Conservation (phyloP, 53 echinoderm and acorn worm genomes). For the Glandiceps talaboti region DNA sequence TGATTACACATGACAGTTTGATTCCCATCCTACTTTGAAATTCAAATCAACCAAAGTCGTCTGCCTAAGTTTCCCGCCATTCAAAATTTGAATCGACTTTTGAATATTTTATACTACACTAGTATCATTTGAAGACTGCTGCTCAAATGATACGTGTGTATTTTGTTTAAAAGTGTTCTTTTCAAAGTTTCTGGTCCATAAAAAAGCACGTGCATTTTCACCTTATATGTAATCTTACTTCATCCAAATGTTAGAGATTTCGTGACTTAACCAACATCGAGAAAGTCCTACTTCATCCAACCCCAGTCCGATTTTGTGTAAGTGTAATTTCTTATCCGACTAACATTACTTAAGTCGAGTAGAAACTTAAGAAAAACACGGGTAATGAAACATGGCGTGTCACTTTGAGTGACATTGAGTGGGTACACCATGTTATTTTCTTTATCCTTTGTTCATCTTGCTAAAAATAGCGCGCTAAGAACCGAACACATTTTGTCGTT, state of each 20-base stretch:
- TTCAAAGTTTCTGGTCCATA: too few species aligned
- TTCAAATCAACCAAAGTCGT: not conserved
- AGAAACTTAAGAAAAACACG: not conserved
- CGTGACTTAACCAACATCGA: too few species aligned
- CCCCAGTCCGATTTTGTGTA: too few species aligned
- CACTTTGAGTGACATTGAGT: not conserved
- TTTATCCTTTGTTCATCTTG: not conserved
- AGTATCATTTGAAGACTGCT: too few species aligned
- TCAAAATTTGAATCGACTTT: not conserved
- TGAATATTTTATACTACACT: not conserved
- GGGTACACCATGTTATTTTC: not conserved
- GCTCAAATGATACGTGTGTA: too few species aligned
- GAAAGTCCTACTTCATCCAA: too few species aligned
- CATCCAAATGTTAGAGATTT: too few species aligned
- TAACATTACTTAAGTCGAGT: not conserved
- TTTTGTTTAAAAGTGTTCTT: too few species aligned
- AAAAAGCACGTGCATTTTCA: too few species aligned
- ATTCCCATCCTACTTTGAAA: not conserved
- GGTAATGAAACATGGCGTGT: not conserved
- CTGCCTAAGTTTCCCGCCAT: not conserved
- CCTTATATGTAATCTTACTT: too few species aligned
- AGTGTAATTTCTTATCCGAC: too few species aligned
- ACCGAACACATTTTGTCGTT: not conserved
- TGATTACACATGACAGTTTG: not conserved
- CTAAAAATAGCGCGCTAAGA: not conserved